Evolutionary conservation across 1,140 invertebrate species (phyloP).

Genomic region (Nixonia krombeini): DNA sequence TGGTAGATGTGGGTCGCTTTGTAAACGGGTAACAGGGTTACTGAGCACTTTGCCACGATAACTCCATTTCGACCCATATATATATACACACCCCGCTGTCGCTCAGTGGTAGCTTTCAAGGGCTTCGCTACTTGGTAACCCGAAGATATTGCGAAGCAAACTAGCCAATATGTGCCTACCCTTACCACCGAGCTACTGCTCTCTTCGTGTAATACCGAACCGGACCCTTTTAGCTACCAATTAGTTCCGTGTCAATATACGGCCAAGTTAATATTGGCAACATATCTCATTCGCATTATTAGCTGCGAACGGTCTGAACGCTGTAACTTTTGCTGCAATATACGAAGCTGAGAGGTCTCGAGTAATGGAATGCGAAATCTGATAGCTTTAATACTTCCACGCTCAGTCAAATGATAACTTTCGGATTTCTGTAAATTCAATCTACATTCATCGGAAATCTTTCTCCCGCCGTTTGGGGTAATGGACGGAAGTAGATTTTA

Average conservation of each 20-base stretch:
- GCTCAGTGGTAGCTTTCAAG: conserved; percentile 26
- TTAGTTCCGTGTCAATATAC: conserved; percentile 18
- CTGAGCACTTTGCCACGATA: conserved; percentile 69
- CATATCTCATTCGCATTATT: conserved; percentile 14
- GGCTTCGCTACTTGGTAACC: conserved; percentile 24
- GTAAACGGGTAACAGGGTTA: conserved; percentile 67
- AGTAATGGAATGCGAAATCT: conserved; percentile 11
- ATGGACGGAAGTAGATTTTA: too few species aligned
- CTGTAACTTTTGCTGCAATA: conserved; percentile 9
- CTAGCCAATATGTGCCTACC: conserved; percentile 43
- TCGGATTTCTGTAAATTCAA: too few species aligned
- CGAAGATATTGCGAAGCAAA: conserved; percentile 49
- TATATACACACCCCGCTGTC: conserved; percentile 21
- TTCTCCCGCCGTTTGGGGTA: too few species aligned
- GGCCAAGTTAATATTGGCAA: conserved; percentile 8
- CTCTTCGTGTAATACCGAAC: background rate
- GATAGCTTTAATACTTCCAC: background rate
- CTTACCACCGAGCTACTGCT: background rate
- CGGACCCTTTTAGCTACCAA: conserved; percentile 18
- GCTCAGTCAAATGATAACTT: too few species aligned
- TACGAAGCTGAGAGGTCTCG: background rate
- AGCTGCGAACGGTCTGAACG: background rate
- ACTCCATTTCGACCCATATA: conserved; percentile 55
- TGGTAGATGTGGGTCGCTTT: conserved; percentile 53
- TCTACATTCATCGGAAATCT: too few species aligned